Evolutionary conservation across 2,113 vertebrate genomes (phyloP).

Genomic region (Ammodytes dubius): DNA sequence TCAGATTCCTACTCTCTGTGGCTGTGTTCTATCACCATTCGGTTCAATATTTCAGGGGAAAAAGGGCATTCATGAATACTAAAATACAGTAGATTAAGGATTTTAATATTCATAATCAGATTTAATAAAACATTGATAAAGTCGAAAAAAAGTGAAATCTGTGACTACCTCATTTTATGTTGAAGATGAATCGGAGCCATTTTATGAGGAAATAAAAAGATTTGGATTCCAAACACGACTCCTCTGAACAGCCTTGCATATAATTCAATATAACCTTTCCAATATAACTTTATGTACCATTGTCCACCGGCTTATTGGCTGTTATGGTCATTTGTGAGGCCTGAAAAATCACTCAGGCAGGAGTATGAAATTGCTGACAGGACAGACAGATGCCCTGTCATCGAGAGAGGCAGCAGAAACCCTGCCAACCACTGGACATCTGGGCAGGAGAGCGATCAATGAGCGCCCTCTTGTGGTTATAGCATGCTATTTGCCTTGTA

Average conservation of each 20-base stretch:
- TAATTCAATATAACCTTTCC: constrained; percentile 2
- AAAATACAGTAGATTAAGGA: no score
- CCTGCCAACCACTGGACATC: background rate
- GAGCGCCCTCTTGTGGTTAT: constrained; percentile 76
- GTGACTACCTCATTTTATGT: no score
- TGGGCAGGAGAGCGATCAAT: constrained; percentile 9
- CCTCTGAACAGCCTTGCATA: background rate
- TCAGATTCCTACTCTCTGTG: background rate
- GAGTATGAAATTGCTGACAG: constrained; percentile 37
- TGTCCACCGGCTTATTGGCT: constrained; percentile 11
- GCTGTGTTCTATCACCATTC: background rate
- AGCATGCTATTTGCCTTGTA: background rate
- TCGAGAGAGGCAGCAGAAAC: background rate
- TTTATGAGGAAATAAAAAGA: background rate
- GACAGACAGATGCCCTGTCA: background rate
- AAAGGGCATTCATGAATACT: background rate
- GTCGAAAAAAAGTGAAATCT: background rate
- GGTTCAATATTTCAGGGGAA: background rate
- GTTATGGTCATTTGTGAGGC: constrained; percentile 37
- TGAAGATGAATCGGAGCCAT: no score
- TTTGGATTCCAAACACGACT: background rate
- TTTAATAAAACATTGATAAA: background rate
- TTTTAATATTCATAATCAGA: background rate
- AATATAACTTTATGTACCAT: constrained; percentile 20
- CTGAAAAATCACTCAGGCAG: constrained; percentile 14